A percentile compares a stretch with the other conserved stretches of the same genome.
phyloP scores from a whole-genome alignment of 1,140 invertebrate species.

The Hypothenemus hampei region DNA sequence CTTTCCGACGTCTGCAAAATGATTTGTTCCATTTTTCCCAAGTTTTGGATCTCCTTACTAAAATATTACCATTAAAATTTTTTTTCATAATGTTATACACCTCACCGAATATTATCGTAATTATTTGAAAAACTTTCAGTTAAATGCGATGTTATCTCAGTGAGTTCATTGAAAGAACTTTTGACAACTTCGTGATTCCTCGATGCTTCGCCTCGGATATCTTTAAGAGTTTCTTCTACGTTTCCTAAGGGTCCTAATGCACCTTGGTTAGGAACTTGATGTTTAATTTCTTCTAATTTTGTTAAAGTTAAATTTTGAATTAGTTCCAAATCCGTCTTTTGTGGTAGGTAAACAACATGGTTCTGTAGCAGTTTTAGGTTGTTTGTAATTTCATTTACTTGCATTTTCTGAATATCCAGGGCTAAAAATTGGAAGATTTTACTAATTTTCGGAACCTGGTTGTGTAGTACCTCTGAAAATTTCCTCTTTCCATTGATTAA shows the following conservation, averaged over 20 bases:
- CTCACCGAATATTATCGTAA: conserved; percentile 49
- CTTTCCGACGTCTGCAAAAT: conserved; percentile 79
- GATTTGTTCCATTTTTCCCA: conserved; percentile 73
- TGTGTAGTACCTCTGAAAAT: conserved; percentile 37
- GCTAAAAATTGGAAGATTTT: conserved; percentile 29
- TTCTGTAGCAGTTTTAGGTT: conserved; percentile 30
- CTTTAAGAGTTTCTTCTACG: conserved; percentile 16
- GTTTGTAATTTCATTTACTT: conserved; percentile 31
- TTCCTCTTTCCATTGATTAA: conserved; percentile 49
- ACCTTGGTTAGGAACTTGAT: conserved; percentile 9
- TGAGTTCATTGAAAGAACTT: conserved; percentile 50
- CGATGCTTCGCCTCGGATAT: conserved; percentile 41
- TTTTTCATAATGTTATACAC: neutral
- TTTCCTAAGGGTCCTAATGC: neutral
- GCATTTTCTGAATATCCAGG: conserved; percentile 33
- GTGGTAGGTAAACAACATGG: conserved; percentile 14
- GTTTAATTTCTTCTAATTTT: conserved; percentile 24
- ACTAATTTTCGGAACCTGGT: too few relatives aligned
- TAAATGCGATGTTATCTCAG: conserved; percentile 51
- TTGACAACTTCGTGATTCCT: conserved; percentile 50
- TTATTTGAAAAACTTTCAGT: conserved; percentile 54
- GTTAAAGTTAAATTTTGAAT: conserved; percentile 30
- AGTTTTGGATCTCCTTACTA: conserved; percentile 48
- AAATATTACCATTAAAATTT: neutral
- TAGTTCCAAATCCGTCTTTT: conserved; percentile 32